Base-by-base conservation (phyloP, 2,797 vertebrate genomes). In the Microchirus variegatus region DNA sequence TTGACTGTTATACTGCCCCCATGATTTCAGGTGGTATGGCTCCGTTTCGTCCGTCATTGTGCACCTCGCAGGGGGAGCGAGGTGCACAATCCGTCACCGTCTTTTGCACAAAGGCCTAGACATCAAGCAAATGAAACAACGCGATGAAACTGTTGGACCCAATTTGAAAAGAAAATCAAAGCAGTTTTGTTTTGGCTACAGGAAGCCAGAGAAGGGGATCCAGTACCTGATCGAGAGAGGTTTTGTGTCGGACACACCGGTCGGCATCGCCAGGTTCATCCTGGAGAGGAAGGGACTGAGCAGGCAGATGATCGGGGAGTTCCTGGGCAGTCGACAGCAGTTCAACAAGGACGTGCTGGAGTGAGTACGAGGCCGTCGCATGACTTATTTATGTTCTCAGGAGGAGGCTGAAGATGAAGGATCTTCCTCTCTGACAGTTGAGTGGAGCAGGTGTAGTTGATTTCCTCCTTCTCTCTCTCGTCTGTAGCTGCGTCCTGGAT, bases 171-270 rank as follows among this genome's bases (percentile, higher is more conserved):
- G 4, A 31, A 31, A 31, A 31, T 31, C 4, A 31, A 31, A 31
- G 26, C 4, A 12, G 8, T 14, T 41, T 10, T 44, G 18, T 3
- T 16, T 46, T 9, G 5, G 15, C 44, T 16, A 0, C 77, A 98
- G 97, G 92, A 98, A 98, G 79, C 96, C 96, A 0, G 97, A 98
- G 89, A 97, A 97, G 77, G 97, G 97, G 57, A 96, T 96, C 91
- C 96, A 97, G 91, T 98, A 97, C 89, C 91, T 98, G 89, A 98
- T 98, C 0, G 97, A 98, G 89, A 87, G 96, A 51, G 95, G 96
- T 37, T 98, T 98, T 38, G 94, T 97, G 50, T 97, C 97, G 0
- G 97, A 98, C 91, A 97, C 96, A 0, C 97, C 96, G 0, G 94
- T 98, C 46, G 97, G 97, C 26, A 95, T 98, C 14, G 97, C 97